Conservation (phyloP, 2,888 invertebrate species). For the Conus canariensis region DNA sequence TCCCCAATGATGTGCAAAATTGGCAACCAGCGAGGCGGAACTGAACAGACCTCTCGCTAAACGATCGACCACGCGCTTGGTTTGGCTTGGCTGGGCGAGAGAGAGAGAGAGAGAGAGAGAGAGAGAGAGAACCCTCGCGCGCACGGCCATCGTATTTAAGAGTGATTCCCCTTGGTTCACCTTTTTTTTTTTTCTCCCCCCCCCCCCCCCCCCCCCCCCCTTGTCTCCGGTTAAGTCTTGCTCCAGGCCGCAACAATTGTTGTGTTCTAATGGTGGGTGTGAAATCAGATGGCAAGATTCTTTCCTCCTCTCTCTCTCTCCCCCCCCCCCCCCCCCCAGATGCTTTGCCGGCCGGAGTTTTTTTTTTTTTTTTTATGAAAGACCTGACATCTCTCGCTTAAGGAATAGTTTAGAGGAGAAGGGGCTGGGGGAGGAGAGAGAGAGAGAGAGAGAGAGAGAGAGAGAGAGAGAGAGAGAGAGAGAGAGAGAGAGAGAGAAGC, state of each 20-base stretch:
- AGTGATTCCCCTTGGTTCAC: constrained; percentile 33
- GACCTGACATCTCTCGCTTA: not conserved
- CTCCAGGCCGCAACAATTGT: not conserved
- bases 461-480: no score
- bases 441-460: no score
- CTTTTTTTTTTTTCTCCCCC: not conserved
- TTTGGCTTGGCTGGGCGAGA: not conserved
- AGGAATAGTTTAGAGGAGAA: not conserved
- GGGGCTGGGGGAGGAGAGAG: no score
- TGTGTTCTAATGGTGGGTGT: constrained; percentile 28
- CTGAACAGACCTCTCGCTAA: constrained; percentile 37
- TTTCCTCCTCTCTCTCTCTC: not conserved
- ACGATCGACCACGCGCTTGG: constrained; percentile 35
- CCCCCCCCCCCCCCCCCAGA: no score
- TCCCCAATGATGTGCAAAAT: constrained; percentile 45
- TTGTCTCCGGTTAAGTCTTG: not conserved
- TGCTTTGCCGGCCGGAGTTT: not conserved
- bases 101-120: no score
- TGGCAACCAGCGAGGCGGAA: constrained; percentile 38
- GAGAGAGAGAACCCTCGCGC: no score
- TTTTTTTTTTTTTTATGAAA: no score
- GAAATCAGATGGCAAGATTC: constrained; percentile 33
- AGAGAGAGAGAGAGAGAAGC: no score
- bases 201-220: not conserved
- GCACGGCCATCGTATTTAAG: not conserved